Percentiles rank a stretch among this genome's conserved stretches.
phyloP scores from a whole-genome alignment of 2,113 vertebrate species.

The Tragelaphus scriptus region DNA sequence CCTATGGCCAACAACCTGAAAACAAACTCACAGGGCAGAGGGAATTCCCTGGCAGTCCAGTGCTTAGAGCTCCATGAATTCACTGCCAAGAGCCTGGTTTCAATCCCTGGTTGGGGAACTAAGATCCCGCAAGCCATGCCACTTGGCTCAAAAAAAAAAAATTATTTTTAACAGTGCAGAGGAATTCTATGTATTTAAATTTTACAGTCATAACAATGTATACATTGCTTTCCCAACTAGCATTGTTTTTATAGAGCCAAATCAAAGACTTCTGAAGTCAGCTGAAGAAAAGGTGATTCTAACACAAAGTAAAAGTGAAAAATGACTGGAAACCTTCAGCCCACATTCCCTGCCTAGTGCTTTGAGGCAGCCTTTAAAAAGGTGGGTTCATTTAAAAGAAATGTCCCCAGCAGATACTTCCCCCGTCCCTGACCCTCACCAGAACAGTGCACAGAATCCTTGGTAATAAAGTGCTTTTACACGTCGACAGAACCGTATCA shows the following conservation, averaged over 20 bases:
- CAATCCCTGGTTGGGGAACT: neutral
- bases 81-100: neutral
- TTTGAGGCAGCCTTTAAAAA: conserved; percentile 11
- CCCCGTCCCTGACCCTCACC: neutral
- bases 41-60: neutral
- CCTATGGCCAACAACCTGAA: neutral
- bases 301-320: neutral
- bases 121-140: neutral
- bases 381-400: neutral
- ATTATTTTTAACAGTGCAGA: neutral
- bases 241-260: neutral
- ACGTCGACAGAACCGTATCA: neutral
- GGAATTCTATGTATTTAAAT: neutral
- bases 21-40: neutral
- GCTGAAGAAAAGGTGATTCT: neutral
- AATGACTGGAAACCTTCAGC: neutral
- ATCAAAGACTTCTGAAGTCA: neutral
- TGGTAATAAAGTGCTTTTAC: neutral
- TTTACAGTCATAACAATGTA: neutral
- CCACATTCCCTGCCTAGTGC: neutral
- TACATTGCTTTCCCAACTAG: neutral
- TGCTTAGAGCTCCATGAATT: neutral
- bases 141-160: neutral
- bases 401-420: neutral
- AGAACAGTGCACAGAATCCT: neutral